Conservation (phyloP, 2,797 vertebrate genomes). For the Mus caroli region DNA sequence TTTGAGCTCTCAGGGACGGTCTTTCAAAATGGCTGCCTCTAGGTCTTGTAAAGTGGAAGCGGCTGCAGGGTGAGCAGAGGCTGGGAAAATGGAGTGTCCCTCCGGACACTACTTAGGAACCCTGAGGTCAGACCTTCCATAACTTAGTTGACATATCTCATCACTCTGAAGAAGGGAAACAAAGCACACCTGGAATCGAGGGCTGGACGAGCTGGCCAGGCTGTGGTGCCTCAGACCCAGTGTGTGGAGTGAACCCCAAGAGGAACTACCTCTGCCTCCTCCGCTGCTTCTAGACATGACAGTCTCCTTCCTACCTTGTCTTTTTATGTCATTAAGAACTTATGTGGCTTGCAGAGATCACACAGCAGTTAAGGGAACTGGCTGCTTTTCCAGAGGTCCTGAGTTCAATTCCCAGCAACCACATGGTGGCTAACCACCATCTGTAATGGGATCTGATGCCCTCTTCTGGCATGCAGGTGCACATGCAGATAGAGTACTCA, state of each 20-base stretch:
- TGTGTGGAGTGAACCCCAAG: not conserved
- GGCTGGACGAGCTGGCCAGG: not conserved
- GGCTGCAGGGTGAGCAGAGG: not conserved
- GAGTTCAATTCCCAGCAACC: not conserved
- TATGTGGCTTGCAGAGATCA: not conserved
- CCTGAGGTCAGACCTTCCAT: not conserved
- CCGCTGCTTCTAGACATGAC: not conserved
- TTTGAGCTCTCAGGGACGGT: not conserved
- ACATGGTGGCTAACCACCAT: not conserved
- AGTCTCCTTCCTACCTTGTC: not conserved
- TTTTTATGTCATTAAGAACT: not conserved
- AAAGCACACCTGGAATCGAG: not conserved
- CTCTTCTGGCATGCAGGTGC: not conserved
- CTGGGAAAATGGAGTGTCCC: not conserved
- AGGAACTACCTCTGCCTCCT: not conserved
- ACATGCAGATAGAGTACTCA: too few relatives aligned
- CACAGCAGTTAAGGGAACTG: not conserved
- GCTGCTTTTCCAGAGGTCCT: not conserved
- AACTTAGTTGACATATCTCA: not conserved
- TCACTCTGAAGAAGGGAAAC: constrained; percentile 23
- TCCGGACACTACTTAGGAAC: not conserved
- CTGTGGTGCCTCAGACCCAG: not conserved
- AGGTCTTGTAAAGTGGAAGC: accelerated
- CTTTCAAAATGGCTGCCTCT: not conserved
- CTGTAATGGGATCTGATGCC: not conserved